These are phyloP conservation scores for Drosophila bunnanda DNA, from an alignment of 2,888 invertebrate species.

Conservation along the genomic window DNA sequence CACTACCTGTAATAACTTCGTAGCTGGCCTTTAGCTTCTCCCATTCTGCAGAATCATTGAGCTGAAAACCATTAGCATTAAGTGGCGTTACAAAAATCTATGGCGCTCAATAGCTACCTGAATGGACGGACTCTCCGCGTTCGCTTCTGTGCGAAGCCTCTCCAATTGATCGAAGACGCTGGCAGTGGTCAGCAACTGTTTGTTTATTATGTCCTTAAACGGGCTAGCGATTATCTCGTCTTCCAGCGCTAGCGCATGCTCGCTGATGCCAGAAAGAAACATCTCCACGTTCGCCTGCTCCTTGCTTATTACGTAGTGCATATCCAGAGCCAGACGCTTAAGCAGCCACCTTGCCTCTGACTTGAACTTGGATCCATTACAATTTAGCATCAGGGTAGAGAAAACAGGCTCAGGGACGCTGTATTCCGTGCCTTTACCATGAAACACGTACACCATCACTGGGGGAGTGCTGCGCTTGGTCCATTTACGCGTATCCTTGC, in stretches of 20 bases:
- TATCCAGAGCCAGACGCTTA: constrained; percentile 54
- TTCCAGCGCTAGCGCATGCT: constrained; percentile 71
- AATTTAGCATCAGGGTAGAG: constrained; percentile 9
- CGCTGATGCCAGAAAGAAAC: constrained; percentile 62
- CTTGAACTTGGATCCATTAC: neutral
- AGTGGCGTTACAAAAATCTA: neutral
- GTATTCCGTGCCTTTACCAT: constrained; percentile 33
- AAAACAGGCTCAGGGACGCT: neutral
- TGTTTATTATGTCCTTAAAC: constrained; percentile 7
- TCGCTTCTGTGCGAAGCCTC: constrained; percentile 31
- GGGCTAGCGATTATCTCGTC: constrained; percentile 53
- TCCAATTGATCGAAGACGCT: constrained; percentile 55
- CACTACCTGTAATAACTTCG: neutral
- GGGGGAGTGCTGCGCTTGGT: constrained; percentile 51
- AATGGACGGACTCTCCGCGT: constrained; percentile 22
- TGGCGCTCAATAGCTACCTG: neutral
- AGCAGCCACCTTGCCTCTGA: constrained; percentile 46
- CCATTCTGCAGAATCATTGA: constrained; percentile 15
- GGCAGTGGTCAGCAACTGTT: constrained; percentile 19
- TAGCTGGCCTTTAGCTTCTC: constrained; percentile 2
- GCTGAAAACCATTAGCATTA: constrained; percentile 15
- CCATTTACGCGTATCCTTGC: constrained; percentile 38
- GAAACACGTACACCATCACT: constrained; percentile 76
- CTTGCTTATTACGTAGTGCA: constrained; percentile 62
- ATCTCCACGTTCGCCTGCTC: constrained; percentile 58